Base-by-base conservation (phyloP, 92 coral and sea anemone genomes). In the Bergia puertoricense region DNA sequence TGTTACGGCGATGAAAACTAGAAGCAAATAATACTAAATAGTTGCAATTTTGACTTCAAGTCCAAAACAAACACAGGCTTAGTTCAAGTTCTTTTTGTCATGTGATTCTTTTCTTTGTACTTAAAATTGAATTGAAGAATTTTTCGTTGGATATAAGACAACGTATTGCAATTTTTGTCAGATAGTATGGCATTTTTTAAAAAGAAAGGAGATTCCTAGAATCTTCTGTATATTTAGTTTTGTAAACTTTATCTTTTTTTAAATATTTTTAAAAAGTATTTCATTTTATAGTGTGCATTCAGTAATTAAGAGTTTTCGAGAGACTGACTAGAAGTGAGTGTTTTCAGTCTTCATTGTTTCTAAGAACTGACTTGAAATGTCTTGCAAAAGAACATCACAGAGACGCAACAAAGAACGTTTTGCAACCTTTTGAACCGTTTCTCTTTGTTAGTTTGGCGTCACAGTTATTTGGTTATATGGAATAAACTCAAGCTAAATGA, bases 131-230 rank as follows among this genome's bases (percentile, higher is more conserved):
- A 54, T 54, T 54, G 59, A 54, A 10, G 11, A 18, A 54, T 54
- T 54, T 54, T 18, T 62, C 30, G 18, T 62, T 62, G 69, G 30
- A 9, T 18, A 10, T 57, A 57, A 57, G 16, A 6, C n/a, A 23
- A 62, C 69, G 7, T 16, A 62, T 8, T 18, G 30, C 5, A 62
- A 18, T 62, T 62, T 62, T 62, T 62, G 30, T 16, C 30, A 7
- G 6, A 62, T 62, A 62, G 30, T 62, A 3, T 62, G 69, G 0
- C 30, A 76, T n/a, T 18, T 38, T 41, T 41, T 41, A 3, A 15
- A 40, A 76, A 42, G 80, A 76, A 76, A 76, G 16, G 80, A 76
- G 80, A 76, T 41, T 76, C 38, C 46, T 76, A 42, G 80, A 75
- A 75, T 76, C 51, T 42, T 39, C 16, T 43, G 45, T 76, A 76